Evolutionary conservation across 2,888 invertebrate species (phyloP), one percentile per base, ranked within the genome.

Genomic region (Drosophila maculinotata): DNA sequence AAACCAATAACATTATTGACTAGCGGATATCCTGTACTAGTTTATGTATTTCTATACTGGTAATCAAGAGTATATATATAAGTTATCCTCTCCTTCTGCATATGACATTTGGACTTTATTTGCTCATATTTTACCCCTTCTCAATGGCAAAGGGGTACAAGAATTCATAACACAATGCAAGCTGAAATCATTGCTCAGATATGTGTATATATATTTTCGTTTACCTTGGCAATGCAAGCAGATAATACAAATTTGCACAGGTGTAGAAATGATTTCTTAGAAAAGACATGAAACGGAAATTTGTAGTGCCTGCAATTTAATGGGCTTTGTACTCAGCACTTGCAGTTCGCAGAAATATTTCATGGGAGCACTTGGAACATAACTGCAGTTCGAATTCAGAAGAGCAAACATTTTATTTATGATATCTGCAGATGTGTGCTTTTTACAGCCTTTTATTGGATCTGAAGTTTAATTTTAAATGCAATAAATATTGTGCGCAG

Each of bases 301-400:
- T 49, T 41, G 35, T 15, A 51, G 64, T 66, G 44, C 30, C 28
- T 51, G 66, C 51, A 66, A 47, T 66, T 41, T 41, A 65, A 65
- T 64, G 57, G 64, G 54, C 33, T 30, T 33, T 25, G 44, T 63
- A 49, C 33, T 9, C 28, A 8, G 39, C 60, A 39, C 6, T 45
- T 36, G 62, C 49, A 33, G 17, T 3, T 23, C 35, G 14, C 42
- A 30, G 20, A 33, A 31, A 49, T 63, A 59, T 63, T 38, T 59
- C 49, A 63, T 45, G 28, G 12, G 15, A 45, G 48, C 49, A 35
- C 38, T 44, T 10, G 9, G 15, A 26, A 64, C 47, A 41, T 48
- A 62, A 36, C 8, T 15, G 20, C 3, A 48, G 17, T 5, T 28
- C 23, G 20, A 30, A 48, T 48, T 7, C n/a, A 15, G 23, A 41